Evolutionary conservation across 2,113 vertebrate species (phyloP), one percentile per base, ranked within the genome.

Genomic region (Rhea americana): DNA sequence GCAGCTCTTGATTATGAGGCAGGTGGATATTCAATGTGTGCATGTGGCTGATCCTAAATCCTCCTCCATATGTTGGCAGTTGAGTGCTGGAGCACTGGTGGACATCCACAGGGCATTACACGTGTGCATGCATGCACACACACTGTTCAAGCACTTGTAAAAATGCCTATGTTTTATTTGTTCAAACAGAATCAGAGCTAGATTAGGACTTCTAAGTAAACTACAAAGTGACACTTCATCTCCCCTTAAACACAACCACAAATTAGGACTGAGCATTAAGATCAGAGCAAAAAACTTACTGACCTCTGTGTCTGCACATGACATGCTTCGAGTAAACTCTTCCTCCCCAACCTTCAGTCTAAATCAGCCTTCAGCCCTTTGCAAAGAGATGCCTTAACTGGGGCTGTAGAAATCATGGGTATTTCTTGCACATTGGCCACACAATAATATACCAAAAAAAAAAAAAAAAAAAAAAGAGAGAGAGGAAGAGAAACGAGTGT

Each of bases 91-190:
- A 32, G 59, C 32, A 14, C 24, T 83, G 76, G 13, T 48, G 74
- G 39, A 9, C 35, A 18, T 19, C 11, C 5, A 1, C 11, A 78
- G 65, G 70, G 14, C 66, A n/a, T 5, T 47, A 22, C 25, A 4
- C 32, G 47, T 4, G 15, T 5, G 14, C 28, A 35, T 0, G 0
- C 0, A 0, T 1, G 1, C 48, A 19, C 41, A 41, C 0, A 0
- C 2, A 1, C 55, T 56, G 11, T 45, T 85, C 66, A 62, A 28
- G 7, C 25, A 35, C 48, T 72, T 43, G 13, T 13, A 37, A 85
- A 72, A 71, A 8, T 53, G 32, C 22, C 48, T 58, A 10, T 7
- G 11, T 19, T 26, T 86, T 20, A 55, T 86, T 90, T 78, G 30
- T 65, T 90, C 30, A 58, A 72, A 48, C 30, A 63, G 24, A 59